Base-by-base conservation (phyloP, 2,797 vertebrate genomes). In the Botia almorhae region DNA sequence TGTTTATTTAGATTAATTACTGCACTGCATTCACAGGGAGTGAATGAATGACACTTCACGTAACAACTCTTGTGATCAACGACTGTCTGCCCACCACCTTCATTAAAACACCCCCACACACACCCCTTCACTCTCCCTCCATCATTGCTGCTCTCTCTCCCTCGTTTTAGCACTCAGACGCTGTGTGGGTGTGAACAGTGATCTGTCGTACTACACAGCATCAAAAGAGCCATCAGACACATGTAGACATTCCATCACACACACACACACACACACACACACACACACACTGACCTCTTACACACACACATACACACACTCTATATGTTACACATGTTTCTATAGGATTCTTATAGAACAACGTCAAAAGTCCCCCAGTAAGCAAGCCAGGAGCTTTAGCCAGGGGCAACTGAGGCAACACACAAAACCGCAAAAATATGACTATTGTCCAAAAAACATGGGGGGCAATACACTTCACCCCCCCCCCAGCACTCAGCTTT, bases 1-100 rank as follows among this genome's bases (percentile, higher is more conserved):
- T 17, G 85, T 93, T 94, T 92, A 89, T 93, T 93, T 93, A 88
- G 92, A 87, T 93, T 92, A 93, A 93, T 90, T 90, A 90, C 89
- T 85, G 90, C 88, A 84, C 85, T 36, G 81, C 88, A 88, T 87
- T 75, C 69, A n/a, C 81, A 85, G 76, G 76, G 88, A 86, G 84
- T 83, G 81, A 87, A 88, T 88, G 89, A 93, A 88, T 90, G 92
- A 91, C 92, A 93, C 90, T 90, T 89, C 87, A 86, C 89, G 91
- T 87, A 89, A 90, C 89, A 84, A 87, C 87, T 87, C 78, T 83
- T 72, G 82, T 85, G 83, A 81, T 79, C 76, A 86, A 75, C 85
- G 80, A 78, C 82, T 84, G 85, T 87, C 83, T 87, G 80, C 83
- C 75, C 83, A 84, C 82, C 81, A 72, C 78, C 83, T 84, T 87